Evolutionary conservation across 2,888 invertebrate genomes (phyloP), one percentile per base, ranked within the genome.

Genomic region (Cryptophagus acutangulus): DNA sequence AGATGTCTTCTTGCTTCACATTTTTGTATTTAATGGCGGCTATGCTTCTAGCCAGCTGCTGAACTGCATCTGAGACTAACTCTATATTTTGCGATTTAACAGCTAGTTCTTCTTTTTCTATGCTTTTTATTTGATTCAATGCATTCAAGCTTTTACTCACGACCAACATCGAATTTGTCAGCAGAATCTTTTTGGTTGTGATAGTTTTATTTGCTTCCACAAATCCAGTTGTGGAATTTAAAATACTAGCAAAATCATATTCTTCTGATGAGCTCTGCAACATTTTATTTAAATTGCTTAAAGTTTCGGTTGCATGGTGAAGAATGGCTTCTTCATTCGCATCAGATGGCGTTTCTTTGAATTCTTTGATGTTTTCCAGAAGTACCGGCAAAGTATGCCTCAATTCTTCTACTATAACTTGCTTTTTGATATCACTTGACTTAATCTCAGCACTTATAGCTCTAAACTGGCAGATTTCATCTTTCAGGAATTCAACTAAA

Each of bases 1-100:
- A 41, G 4, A 66, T 48, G 18, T 50, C 42, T 9, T 53, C 44
- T 40, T 57, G 59, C 31, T 62, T 49, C 2, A 66, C 52, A 26
- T 49, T 51, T 33, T 53, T 45, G 40, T 57, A 61, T 54, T 61
- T 65, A 5, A 67, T 61, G 4, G 55, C 43, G 5, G 66, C 63
- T n/a, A 67, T 43, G 35, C 55, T 59, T 55, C 57, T 60, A 1
- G 61, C 52, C 8, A 67, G 49, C 9, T 45, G 51, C 50, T 68
- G 63, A 1, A 65, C 46, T 1, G 59, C 52, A 14, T 64, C 62
- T 1, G 65, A 54, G 16, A 61, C 54, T 15, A 51, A 20, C 15
- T 62, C 52, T 13, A 65, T 56, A 18, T 57, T 52, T 46, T 62
- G 54, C 10, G 54, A 34, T 46, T 58, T 61, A 5, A 44, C 16